Percentiles rank a stretch among this genome's conserved stretches.
Evolutionary conservation across 2,113 vertebrate genomes (phyloP).

Genomic region (Nymphicus hollandicus): DNA sequence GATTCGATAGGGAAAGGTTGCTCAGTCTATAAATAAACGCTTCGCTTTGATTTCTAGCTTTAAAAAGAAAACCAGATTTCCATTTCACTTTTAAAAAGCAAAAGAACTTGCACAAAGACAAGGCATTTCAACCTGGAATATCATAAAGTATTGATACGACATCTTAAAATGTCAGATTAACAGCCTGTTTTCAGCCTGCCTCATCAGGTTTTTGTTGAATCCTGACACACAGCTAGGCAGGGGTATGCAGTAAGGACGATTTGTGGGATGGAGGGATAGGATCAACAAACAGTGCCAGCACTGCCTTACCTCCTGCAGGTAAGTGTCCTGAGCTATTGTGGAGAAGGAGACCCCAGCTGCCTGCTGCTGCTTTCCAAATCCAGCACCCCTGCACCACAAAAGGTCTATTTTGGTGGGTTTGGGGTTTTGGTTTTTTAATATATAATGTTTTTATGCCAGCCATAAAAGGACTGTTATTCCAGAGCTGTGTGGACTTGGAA

Average conservation of each 20-base stretch:
- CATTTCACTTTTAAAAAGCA: conserved; percentile 21
- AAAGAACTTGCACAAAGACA: conserved; percentile 11
- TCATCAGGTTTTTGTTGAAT: not conserved
- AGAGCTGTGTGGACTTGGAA: not conserved
- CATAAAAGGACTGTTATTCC: not conserved
- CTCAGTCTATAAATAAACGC: conserved; percentile 30
- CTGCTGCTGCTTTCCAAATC: not conserved
- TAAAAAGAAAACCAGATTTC: conserved; percentile 30
- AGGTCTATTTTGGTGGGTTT: not conserved
- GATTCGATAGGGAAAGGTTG: conserved; percentile 27
- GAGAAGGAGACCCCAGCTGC: not conserved
- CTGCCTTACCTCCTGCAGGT: not conserved
- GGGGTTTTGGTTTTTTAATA: not conserved
- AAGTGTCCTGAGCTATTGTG: rapidly evolving
- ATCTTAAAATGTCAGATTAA: conserved; percentile 4
- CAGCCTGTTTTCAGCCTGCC: not conserved
- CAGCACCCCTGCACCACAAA: not conserved
- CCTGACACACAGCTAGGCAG: not conserved
- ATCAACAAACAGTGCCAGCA: not conserved
- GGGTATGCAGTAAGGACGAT: rapidly evolving
- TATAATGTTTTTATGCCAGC: not conserved
- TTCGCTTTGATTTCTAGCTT: conserved; percentile 41
- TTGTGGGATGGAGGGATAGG: not conserved
- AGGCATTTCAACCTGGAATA: conserved; percentile 16
- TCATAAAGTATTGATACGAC: not conserved